Evolutionary conservation across 2,113 vertebrate species (phyloP).

Genomic region (Silurus asotus): DNA sequence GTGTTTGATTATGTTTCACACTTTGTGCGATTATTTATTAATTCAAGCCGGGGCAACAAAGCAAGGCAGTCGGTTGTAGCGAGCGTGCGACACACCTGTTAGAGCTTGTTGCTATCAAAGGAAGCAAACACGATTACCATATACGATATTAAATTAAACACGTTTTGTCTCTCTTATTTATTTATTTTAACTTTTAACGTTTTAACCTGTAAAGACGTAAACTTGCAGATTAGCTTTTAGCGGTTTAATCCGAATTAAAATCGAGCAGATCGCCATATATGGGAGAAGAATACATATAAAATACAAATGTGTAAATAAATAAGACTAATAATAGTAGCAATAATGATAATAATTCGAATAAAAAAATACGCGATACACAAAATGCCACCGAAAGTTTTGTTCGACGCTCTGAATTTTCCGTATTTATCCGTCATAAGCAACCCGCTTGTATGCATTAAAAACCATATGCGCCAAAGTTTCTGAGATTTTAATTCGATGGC

Average conservation of each 20-base stretch:
- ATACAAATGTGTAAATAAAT: neutral
- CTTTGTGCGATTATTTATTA: constrained; percentile 56
- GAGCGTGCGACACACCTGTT: constrained; percentile 52
- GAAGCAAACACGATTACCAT: constrained; percentile 48
- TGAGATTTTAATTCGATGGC: constrained; percentile 14
- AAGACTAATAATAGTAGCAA: neutral
- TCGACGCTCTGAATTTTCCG: neutral
- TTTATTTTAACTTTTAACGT: neutral
- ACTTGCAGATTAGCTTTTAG: constrained; percentile 9
- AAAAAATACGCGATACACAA: neutral
- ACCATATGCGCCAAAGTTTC: neutral
- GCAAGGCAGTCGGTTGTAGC: constrained; percentile 48
- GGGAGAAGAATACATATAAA: neutral
- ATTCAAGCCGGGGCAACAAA: constrained; percentile 53
- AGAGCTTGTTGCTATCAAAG: constrained; percentile 51
- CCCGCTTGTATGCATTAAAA: neutral
- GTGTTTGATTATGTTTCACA: constrained; percentile 58
- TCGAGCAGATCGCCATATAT: neutral
- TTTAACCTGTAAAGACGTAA: neutral
- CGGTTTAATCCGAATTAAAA: constrained; percentile 6
- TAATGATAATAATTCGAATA: too few species aligned
- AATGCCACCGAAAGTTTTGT: neutral
- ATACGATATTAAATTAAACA: constrained; percentile 34
- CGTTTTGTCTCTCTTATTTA: neutral
- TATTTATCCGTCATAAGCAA: constrained; percentile 9